These are phyloP conservation scores for Cryptophagus acutangulus DNA, from an alignment of 2,888 invertebrate species.

Conservation along the genomic window DNA sequence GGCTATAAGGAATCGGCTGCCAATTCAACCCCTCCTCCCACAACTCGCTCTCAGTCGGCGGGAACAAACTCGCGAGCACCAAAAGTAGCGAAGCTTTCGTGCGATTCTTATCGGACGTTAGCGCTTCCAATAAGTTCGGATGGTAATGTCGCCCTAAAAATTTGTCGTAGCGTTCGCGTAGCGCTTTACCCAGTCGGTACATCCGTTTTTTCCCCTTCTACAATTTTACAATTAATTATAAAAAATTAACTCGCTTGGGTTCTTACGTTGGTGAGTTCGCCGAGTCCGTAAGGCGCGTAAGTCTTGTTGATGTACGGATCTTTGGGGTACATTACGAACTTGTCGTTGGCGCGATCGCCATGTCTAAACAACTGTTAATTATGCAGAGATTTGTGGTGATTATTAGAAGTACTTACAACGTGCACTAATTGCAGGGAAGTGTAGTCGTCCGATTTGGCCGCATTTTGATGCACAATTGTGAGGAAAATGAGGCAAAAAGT, in stretches of 20 bases:
- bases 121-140: slow-evolving; percentile 51
- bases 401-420: not conserved
- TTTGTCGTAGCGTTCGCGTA: slow-evolving; percentile 56
- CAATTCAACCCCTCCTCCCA: slow-evolving; percentile 50
- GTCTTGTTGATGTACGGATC: slow-evolving; percentile 61
- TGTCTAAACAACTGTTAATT: slow-evolving; percentile 63
- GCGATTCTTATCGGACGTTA: slow-evolving; percentile 62
- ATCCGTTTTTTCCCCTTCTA: slow-evolving; percentile 56
- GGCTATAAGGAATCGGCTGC: slow-evolving; percentile 37
- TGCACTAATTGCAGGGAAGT: not conserved
- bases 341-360: slow-evolving; percentile 68
- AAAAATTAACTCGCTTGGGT: not conserved
- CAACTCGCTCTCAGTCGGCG: slow-evolving; percentile 52
- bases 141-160: slow-evolving; percentile 57
- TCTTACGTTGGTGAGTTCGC: slow-evolving; percentile 69
- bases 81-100: slow-evolving; percentile 68
- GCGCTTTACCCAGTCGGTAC: slow-evolving; percentile 58
- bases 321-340: slow-evolving; percentile 58
- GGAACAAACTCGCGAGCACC: slow-evolving; percentile 64
- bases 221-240: slow-evolving; percentile 9
- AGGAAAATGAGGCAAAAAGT: not conserved
- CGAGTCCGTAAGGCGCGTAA: slow-evolving; percentile 68
- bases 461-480: not conserved
- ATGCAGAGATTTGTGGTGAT: not conserved
- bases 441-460: not conserved